phyloP scores from a whole-genome alignment of 2,888 invertebrate species.

The Drosophila melanosoma region DNA sequence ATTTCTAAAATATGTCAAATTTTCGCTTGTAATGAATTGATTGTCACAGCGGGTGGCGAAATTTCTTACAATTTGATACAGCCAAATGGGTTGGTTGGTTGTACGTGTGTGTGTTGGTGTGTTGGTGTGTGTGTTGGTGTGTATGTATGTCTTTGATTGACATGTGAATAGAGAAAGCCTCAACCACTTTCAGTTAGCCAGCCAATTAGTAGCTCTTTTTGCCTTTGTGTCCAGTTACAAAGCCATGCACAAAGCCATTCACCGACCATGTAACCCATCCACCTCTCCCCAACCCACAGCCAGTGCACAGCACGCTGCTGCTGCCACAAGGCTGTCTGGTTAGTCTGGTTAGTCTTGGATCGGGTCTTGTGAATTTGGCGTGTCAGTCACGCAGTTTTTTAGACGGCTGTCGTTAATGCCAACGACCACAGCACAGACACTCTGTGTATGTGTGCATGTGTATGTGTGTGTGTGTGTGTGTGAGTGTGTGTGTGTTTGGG shows the following conservation, averaged over 20 bases:
- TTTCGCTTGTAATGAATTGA: conserved; percentile 75
- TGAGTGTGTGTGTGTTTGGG: too few relatives aligned
- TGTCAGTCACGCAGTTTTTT: conserved; percentile 82
- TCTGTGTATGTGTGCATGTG: neutral
- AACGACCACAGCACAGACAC: conserved; percentile 60
- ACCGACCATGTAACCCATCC: conserved; percentile 11
- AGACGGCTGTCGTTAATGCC: conserved; percentile 67
- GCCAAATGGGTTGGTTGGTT: conserved; percentile 39
- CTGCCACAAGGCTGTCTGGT: conserved; percentile 14
- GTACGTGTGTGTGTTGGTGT: neutral
- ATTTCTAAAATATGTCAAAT: conserved; percentile 71
- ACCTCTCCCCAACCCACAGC: neutral
- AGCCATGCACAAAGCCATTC: conserved; percentile 67
- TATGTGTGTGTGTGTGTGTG: neutral
- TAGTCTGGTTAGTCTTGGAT: conserved; percentile 38
- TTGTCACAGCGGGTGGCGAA: conserved; percentile 66
- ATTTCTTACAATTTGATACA: conserved; percentile 66
- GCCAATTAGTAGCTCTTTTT: conserved; percentile 78
- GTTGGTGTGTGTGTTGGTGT: neutral
- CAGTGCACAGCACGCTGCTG: neutral
- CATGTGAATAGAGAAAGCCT: conserved; percentile 79
- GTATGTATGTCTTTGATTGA: conserved; percentile 64
- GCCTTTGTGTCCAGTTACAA: conserved; percentile 74
- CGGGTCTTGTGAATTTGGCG: conserved; percentile 51
- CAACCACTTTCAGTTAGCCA: conserved; percentile 73